Evolutionary conservation across 2,888 invertebrate species (phyloP).

Genomic region (Magallana nippona): DNA sequence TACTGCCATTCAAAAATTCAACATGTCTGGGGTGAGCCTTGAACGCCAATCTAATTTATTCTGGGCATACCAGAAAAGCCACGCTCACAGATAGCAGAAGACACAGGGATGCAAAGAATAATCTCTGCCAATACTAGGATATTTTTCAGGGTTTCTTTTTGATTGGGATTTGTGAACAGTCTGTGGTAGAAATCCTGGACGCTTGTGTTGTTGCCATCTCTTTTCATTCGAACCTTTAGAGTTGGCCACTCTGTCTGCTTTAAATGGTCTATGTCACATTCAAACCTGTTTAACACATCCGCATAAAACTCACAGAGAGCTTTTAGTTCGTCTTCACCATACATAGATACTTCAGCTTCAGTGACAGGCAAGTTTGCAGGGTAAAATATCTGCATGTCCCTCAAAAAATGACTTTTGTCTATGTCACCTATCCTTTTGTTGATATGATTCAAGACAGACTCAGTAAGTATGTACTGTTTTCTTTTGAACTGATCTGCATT

Average conservation of each 20-base stretch:
- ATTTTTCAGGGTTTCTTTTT: constrained; percentile 37
- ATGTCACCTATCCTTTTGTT: constrained; percentile 49
- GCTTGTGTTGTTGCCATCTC: background rate
- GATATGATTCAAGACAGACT: constrained; percentile 49
- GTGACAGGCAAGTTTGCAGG: constrained; percentile 50
- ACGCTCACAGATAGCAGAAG: constrained; percentile 53
- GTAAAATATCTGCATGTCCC: constrained; percentile 54
- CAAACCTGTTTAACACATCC: background rate
- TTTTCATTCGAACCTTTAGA: constrained; percentile 9
- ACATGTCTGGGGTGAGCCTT: constrained; percentile 46
- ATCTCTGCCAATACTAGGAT: constrained; percentile 49
- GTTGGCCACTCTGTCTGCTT: constrained; percentile 28
- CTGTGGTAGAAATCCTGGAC: constrained; percentile 34
- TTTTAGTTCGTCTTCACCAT: constrained; percentile 34
- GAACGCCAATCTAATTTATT: constrained; percentile 57
- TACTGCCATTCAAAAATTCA: constrained; percentile 53
- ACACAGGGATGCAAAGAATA: constrained; percentile 49
- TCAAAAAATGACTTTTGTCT: constrained; percentile 45
- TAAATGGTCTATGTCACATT: constrained; percentile 9
- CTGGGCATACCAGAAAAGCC: constrained; percentile 57
- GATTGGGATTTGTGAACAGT: constrained; percentile 8
- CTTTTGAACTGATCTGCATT: constrained; percentile 39
- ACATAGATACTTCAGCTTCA: constrained; percentile 13
- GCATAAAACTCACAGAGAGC: constrained; percentile 19
- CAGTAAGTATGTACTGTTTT: constrained; percentile 44